Evolutionary conservation across 1,140 invertebrate genomes (phyloP), one percentile per base, ranked within the genome.

Genomic region (Pseudomyrmex gracilis): DNA sequence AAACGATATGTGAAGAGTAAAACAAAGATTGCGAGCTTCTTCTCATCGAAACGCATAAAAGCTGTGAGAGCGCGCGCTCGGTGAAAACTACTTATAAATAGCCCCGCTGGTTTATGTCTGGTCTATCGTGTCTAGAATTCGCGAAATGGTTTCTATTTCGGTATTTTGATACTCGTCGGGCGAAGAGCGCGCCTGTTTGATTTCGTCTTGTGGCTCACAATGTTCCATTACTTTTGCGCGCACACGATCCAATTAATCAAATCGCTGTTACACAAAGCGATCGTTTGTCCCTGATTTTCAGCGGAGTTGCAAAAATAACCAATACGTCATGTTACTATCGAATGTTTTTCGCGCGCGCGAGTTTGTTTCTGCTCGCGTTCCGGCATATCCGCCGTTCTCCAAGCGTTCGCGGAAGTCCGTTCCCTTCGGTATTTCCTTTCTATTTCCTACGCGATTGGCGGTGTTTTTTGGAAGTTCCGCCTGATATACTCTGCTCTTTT

Each of bases 401-500:
- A 53, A 67, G 34, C 17, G 63, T 17, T 77, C 34, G 49, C 74
- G 74, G 74, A 77, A 77, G 49, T 77, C 55, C 74, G 15, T 34
- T 34, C 34, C 49, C 20, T 24, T 17, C 24, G 22, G 49, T 13
- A 53, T 77, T 68, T 77, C 49, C 49, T 67, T 77, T 77, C 74
- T 55, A 77, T 77, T 55, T 67, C n/a, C 47, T 77, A 55, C 63
- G 24, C 17, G n/a, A n/a, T n/a, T n/a, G n/a, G n/a, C n/a, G 20
- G 43, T 51, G 63, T 67, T 77, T 49, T n/a, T 77, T 49, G 49
- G 34, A 77, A 68, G 49, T 34, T 34, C 17, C 67, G 13, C 22
- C 49, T 24, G 63, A 20, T 68, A 68, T 68, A 15, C 34, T 68
- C 74, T 34, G 34, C 34, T 45, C 8, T 68, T 20, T 53, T 17